Evolutionary conservation across 1,140 invertebrate species (phyloP).

Genomic region (Micrasema minimum): DNA sequence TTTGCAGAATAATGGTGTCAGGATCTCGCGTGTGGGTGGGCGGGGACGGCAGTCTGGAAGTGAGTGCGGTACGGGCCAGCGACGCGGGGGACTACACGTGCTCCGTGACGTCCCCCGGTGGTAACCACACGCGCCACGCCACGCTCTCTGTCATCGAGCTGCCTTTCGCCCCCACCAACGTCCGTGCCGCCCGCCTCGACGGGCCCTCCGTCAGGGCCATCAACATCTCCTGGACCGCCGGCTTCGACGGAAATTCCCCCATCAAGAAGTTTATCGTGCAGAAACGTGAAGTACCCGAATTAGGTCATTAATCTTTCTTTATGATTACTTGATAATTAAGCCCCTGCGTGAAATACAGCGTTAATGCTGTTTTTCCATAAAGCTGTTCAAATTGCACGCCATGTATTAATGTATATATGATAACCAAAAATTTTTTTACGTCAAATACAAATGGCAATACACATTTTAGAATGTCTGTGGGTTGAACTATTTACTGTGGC

Average conservation of each 20-base stretch:
- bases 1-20: conserved; percentile 71
- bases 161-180: conserved; percentile 90
- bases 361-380: no score
- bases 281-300: conserved; percentile 85
- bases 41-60: conserved; percentile 82
- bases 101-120: conserved; percentile 86
- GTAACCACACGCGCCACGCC: conserved; percentile 90
- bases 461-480: no score
- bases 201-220: conserved; percentile 74
- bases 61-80: conserved; percentile 81
- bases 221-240: conserved; percentile 93
- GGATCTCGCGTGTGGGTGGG: conserved; percentile 78
- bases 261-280: conserved; percentile 94
- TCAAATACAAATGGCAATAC: no score
- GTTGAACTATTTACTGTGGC: no score
- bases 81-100: conserved; percentile 87
- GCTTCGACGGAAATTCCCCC: conserved; percentile 97
- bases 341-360: no score
- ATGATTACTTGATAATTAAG: no score
- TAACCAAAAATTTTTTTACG: no score
- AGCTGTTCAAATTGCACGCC: no score
- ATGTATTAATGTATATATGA: no score
- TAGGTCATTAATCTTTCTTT: conserved; percentile 71
- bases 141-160: conserved; percentile 91
- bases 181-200: conserved; percentile 77